Evolutionary conservation across 2,888 invertebrate genomes (phyloP).

Genomic region (Monochamus alternatus): DNA sequence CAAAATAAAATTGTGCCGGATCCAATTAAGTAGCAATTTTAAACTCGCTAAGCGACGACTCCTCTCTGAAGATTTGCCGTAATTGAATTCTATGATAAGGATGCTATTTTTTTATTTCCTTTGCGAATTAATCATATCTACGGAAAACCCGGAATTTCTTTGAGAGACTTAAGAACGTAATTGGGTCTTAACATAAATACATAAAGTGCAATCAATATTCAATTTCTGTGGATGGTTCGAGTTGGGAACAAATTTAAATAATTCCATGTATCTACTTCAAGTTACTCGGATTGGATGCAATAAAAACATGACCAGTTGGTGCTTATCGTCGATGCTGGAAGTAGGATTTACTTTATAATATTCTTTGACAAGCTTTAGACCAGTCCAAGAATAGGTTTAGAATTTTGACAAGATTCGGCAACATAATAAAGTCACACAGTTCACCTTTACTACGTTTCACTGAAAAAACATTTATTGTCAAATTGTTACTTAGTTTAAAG

Average conservation of each 20-base stretch:
- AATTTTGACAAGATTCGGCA: too few species aligned
- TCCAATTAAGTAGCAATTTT: constrained; percentile 66
- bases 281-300: not conserved
- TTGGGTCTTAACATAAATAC: constrained; percentile 53
- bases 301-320: not conserved
- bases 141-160: constrained; percentile 51
- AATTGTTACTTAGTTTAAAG: too few species aligned
- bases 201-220: constrained; percentile 50
- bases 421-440: too few species aligned
- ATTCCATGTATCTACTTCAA: not conserved
- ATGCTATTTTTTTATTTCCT: constrained; percentile 57
- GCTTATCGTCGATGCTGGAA: not conserved
- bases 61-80: constrained; percentile 63
- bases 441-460: too few species aligned
- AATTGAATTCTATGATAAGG: constrained; percentile 65
- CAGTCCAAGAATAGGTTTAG: too few species aligned
- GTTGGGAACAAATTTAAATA: constrained; percentile 25
- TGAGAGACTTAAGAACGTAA: constrained; percentile 50
- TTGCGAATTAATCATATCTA: constrained; percentile 48
- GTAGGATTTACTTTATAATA: too few species aligned
- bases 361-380: too few species aligned
- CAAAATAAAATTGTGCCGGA: constrained; percentile 63
- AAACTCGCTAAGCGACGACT: constrained; percentile 58
- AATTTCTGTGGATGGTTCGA: constrained; percentile 37
- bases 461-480: too few species aligned